phyloP scores from a whole-genome alignment of 1,140 invertebrate species.

The Himalopsyche phryganea region DNA sequence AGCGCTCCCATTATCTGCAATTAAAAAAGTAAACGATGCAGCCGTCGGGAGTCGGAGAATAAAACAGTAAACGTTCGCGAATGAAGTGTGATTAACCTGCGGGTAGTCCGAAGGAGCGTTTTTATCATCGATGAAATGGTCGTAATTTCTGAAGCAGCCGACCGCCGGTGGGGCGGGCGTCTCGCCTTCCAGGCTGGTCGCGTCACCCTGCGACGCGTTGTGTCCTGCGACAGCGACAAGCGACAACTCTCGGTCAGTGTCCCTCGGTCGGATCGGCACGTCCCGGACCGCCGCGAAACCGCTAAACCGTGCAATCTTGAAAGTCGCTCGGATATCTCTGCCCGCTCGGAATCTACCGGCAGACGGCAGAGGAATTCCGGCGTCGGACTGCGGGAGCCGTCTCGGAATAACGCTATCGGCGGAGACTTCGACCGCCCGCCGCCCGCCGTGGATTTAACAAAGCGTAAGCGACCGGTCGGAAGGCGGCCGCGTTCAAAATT shows the following conservation, averaged over 20 bases:
- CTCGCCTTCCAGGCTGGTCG: slow-evolving; percentile 81
- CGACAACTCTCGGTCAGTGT: slow-evolving; percentile 41
- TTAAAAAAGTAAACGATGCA: slow-evolving; percentile 19
- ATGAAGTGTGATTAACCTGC: slow-evolving; percentile 52
- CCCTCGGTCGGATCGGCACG: slow-evolving; percentile 41
- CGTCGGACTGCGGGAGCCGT: neutral
- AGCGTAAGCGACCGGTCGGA: no score
- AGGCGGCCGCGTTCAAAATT: slow-evolving; percentile 29
- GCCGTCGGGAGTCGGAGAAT: slow-evolving; percentile 35
- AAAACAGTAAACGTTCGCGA: slow-evolving; percentile 36
- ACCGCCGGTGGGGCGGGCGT: slow-evolving; percentile 62
- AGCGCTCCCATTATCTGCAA: slow-evolving; percentile 21
- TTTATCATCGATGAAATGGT: slow-evolving; percentile 67
- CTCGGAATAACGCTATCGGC: no score
- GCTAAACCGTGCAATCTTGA: slow-evolving; percentile 33
- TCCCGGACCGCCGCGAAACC: slow-evolving; percentile 21
- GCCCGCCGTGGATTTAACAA: neutral
- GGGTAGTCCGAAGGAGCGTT: slow-evolving; percentile 57
- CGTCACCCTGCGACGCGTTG: slow-evolving; percentile 85
- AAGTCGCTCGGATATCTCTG: slow-evolving; percentile 20
- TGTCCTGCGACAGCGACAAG: slow-evolving; percentile 65
- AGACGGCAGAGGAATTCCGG: no score
- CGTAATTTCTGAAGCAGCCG: slow-evolving; percentile 83
- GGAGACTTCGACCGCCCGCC: neutral
- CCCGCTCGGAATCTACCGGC: no score